These are phyloP conservation scores for Elephantulus edwardii DNA, from an alignment of 2,113 vertebrate species.

Conservation along the genomic window DNA sequence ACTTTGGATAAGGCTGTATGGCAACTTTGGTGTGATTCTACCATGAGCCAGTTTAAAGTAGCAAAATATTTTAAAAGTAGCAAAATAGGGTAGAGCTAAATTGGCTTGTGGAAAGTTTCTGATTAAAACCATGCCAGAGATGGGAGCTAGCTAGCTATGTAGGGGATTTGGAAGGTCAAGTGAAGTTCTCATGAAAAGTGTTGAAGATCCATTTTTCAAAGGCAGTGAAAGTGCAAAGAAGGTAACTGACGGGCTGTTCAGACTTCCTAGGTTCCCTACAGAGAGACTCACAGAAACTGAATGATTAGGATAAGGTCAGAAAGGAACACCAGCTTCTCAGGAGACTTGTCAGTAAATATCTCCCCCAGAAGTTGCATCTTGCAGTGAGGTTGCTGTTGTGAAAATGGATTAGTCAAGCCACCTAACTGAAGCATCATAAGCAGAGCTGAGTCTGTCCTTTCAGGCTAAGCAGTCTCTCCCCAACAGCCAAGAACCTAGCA, in stretches of 20 bases:
- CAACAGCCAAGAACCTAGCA: neutral
- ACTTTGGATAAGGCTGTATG: neutral
- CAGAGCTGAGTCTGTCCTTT: neutral
- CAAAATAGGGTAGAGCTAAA: slow-evolving; percentile 25
- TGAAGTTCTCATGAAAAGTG: slow-evolving; percentile 15
- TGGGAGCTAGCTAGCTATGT: neutral
- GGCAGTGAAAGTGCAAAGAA: neutral
- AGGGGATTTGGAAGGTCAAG: neutral
- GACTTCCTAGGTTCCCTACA: neutral
- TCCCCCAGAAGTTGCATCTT: neutral
- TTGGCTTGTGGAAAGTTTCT: neutral
- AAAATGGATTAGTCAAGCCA: neutral
- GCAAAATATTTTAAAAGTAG: neutral
- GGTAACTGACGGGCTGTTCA: neutral
- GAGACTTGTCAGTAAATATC: neutral
- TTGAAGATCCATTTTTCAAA: neutral
- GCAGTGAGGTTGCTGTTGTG: neutral
- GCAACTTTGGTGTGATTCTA: neutral
- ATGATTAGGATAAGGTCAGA: neutral
- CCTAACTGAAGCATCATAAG: neutral
- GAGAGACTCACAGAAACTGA: neutral
- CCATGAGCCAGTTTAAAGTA: slow-evolving; percentile 19
- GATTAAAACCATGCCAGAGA: neutral
- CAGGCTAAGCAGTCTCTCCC: neutral
- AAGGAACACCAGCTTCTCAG: neutral